Conservation (phyloP, 2,888 invertebrate genomes). For the Copidosoma aretas region DNA sequence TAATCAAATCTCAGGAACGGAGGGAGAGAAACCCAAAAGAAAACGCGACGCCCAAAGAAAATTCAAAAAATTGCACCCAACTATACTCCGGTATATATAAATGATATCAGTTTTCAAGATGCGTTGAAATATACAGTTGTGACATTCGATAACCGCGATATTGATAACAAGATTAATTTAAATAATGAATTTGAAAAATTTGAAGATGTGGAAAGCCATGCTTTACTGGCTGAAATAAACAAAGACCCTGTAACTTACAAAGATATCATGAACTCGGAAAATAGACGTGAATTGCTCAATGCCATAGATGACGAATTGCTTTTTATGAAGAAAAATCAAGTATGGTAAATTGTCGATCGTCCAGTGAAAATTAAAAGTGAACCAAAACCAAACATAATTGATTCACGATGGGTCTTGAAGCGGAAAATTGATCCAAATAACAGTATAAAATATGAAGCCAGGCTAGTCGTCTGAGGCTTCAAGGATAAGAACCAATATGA, state of each 20-base stretch:
- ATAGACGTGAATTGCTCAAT: conserved; percentile 15
- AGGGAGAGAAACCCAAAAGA: too few species aligned
- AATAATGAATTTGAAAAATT: background rate
- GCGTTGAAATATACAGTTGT: conserved; percentile 1
- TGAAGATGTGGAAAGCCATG: background rate
- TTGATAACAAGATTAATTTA: background rate
- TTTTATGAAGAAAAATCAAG: conserved; percentile 29
- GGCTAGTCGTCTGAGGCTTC: background rate
- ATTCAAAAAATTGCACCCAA: too few species aligned
- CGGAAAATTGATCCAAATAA: background rate
- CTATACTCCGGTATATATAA: too few species aligned
- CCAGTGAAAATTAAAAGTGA: conserved; percentile 11
- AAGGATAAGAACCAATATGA: background rate
- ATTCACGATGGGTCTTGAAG: background rate
- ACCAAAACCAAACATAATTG: conserved; percentile 32
- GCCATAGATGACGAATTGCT: background rate
- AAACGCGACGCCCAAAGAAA: too few species aligned
- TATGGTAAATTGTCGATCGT: conserved; percentile 33
- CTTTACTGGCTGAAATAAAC: conserved; percentile 12
- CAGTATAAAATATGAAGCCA: background rate
- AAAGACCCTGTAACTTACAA: conserved; percentile 29
- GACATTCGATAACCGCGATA: background rate
- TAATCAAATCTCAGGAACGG: too few species aligned
- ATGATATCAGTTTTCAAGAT: background rate
- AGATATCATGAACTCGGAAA: conserved; percentile 32